Base-by-base conservation (phyloP, 1,140 invertebrate genomes). In the Rhagoletis pomonella region DNA sequence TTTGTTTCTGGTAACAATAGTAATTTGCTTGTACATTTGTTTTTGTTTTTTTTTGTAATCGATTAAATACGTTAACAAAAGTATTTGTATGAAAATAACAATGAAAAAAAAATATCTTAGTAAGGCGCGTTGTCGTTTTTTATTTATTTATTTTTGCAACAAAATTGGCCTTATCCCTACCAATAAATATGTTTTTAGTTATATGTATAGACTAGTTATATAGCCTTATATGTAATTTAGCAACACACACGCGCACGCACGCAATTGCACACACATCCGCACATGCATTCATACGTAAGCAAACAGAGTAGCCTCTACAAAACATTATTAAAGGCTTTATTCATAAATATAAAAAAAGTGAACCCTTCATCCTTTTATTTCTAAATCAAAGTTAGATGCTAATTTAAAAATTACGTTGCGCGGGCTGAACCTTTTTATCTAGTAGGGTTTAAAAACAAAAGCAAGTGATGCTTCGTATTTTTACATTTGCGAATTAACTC, bases 1-100 rank as follows among this genome's bases (percentile, higher is more conserved):
- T 77, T 29, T 29, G 3, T 81, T 58, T 55, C 9, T 81, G 73
- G 47, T 81, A 81, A 81, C 73, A 81, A 55, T 81, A 19, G 73
- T 81, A 81, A 81, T 55, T 81, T 81, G 73, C 73, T 81, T 81
- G 73, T 81, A 81, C 73, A 81, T 81, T 81, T 29, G 29, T 29
- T 29, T 29, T 29, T n/a, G n/a, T n/a, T 29, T 29, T 50, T 81
- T 81, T 14, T 17, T 81, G 47, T 81, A 81, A 81, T 81, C 55
- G 73, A 19, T 81, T 58, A 55, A 55, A 73, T 73, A 73, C 67
- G 39, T 73, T 81, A 81, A 81, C 17, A 81, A 81, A 55, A 81
- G 50, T 55, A 73, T 81, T 81, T 81, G 6, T 55, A 81, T 81
- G 73, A 55, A 42, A 58, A 19, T 81, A 81, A 29, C 29, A 29